These are phyloP conservation scores for Rissa tridactyla DNA, from an alignment of 2,113 vertebrate species.

Conservation along the genomic window DNA sequence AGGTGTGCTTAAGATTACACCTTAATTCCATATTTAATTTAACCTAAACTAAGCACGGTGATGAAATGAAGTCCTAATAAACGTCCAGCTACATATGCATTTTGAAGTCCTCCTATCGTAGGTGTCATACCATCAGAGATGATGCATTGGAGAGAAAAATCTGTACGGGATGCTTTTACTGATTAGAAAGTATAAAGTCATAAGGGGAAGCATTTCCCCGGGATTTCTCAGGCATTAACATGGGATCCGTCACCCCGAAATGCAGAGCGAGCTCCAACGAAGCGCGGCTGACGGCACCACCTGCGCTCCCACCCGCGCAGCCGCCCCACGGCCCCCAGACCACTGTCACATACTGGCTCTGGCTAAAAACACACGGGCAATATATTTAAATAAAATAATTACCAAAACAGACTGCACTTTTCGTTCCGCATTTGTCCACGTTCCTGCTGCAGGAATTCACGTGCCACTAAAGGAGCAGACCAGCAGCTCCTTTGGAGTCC, in stretches of 20 bases:
- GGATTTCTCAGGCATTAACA: background rate
- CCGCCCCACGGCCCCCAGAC: background rate
- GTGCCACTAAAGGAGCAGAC: background rate
- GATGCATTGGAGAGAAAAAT: background rate
- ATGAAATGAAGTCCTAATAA: background rate
- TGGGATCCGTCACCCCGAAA: background rate
- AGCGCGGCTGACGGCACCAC: rapidly evolving
- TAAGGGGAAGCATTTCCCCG: background rate
- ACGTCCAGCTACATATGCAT: rapidly evolving
- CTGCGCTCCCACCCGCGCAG: background rate
- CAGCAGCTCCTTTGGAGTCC: background rate
- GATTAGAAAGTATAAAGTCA: background rate
- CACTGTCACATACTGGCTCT: background rate
- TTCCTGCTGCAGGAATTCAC: background rate
- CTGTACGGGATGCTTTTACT: background rate
- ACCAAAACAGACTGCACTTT: rapidly evolving
- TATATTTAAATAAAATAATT: background rate
- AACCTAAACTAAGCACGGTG: background rate
- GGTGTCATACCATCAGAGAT: no score
- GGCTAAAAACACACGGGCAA: background rate
- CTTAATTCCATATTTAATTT: background rate
- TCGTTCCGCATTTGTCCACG: rapidly evolving
- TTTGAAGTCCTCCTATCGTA: background rate
- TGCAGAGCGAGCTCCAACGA: background rate
- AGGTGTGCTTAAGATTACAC: background rate